These are phyloP conservation scores for Oligia strigilis DNA, from an alignment of 2,888 invertebrate genomes.

Conservation along the genomic window DNA sequence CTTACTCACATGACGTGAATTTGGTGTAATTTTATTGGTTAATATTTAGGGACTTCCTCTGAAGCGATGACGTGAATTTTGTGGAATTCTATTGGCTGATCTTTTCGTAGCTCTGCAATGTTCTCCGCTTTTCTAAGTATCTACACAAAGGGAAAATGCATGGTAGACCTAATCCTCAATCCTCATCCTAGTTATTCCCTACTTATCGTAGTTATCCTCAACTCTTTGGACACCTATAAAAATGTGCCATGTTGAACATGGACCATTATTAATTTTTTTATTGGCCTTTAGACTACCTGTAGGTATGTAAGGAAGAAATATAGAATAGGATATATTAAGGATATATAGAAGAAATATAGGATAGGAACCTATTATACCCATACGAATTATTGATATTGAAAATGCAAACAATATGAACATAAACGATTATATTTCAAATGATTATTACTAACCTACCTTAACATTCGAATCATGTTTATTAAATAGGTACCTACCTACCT, in stretches of 20 bases:
- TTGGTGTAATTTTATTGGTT: not conserved
- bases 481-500: not conserved
- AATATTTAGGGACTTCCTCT: not conserved
- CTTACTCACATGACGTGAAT: not conserved
- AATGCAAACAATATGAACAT: not conserved
- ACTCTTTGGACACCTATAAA: not conserved
- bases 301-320: not conserved
- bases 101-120: not conserved
- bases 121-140: not conserved
- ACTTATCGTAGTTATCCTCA: not conserved
- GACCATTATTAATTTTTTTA: not conserved
- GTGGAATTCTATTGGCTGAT: conserved; percentile 6
- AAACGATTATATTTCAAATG: not conserved
- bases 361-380: not conserved
- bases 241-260: not conserved
- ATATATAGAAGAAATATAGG: too few species aligned
- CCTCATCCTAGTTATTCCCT: not conserved
- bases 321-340: not conserved
- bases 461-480: conserved; percentile 1
- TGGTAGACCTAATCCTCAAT: not conserved
- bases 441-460: conserved; percentile 13
- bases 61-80: not conserved
- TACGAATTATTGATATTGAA: not conserved
- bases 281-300: not conserved
- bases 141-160: not conserved